Evolutionary conservation across 2,113 vertebrate species (phyloP).

Genomic region (Proterorhinus semilunaris): DNA sequence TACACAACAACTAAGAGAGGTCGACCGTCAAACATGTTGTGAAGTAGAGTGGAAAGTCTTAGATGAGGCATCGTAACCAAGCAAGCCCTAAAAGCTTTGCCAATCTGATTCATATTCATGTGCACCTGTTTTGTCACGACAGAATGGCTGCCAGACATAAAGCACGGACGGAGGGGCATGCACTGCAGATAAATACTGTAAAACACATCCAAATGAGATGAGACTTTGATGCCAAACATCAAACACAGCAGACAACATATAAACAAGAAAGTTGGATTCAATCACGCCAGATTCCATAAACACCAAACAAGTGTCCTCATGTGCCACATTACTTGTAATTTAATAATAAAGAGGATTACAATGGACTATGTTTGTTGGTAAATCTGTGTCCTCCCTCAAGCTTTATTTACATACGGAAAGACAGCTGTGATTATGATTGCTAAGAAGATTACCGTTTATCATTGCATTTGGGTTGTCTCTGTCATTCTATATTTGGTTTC

Average conservation of each 20-base stretch:
- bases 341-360: slow-evolving; percentile 42
- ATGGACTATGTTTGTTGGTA: slow-evolving; percentile 21
- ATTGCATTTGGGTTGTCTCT: slow-evolving; percentile 36
- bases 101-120: slow-evolving; percentile 66
- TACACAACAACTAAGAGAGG: slow-evolving; percentile 3
- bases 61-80: not conserved
- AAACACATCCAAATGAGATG: slow-evolving; percentile 16
- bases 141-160: slow-evolving; percentile 37
- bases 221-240: slow-evolving; percentile 19
- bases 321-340: slow-evolving; percentile 24
- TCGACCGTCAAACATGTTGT: slow-evolving; percentile 12
- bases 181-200: slow-evolving; percentile 15
- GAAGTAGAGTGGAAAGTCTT: slow-evolving; percentile 13
- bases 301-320: slow-evolving; percentile 3
- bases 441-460: slow-evolving; percentile 55
- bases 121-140: slow-evolving; percentile 58
- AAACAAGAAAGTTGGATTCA: slow-evolving; percentile 12
- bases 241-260: not conserved
- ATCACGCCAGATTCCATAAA: slow-evolving; percentile 18
- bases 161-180: slow-evolving; percentile 37
- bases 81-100: slow-evolving; percentile 37
- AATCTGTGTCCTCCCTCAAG: slow-evolving; percentile 54
- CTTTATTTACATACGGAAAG: slow-evolving; percentile 46
- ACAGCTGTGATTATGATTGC: slow-evolving; percentile 36
- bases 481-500: slow-evolving; percentile 5